These are phyloP conservation scores for Phyllopteryx taeniolatus DNA, from an alignment of 2,113 vertebrate genomes.

Conservation along the genomic window DNA sequence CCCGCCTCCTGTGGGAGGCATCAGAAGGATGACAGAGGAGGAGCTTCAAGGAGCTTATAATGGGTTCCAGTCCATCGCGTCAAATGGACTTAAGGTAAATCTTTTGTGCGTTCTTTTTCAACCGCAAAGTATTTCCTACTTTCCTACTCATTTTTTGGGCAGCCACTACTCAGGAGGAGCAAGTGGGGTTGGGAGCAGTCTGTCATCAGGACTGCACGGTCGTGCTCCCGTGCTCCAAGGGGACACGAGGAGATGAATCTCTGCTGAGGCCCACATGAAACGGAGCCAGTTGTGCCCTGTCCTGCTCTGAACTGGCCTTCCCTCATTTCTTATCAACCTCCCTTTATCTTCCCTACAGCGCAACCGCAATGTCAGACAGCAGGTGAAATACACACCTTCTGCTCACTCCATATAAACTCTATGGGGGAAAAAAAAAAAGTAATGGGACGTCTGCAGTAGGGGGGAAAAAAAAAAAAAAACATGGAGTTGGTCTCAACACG, in stretches of 20 bases:
- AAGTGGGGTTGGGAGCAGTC: slow-evolving; percentile 25
- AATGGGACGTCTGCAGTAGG: background rate
- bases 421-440: slow-evolving; percentile 6
- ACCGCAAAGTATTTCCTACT: background rate
- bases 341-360: slow-evolving; percentile 45
- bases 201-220: slow-evolving; percentile 37
- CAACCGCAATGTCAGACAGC: slow-evolving; percentile 53
- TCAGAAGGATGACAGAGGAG: slow-evolving; percentile 14
- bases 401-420: background rate
- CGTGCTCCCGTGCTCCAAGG: slow-evolving; percentile 28
- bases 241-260: slow-evolving; percentile 55
- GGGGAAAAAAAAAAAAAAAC: background rate
- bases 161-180: slow-evolving; percentile 15
- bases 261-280: slow-evolving; percentile 41
- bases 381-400: slow-evolving; percentile 41
- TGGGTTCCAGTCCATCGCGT: slow-evolving; percentile 9
- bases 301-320: slow-evolving; percentile 9
- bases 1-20: slow-evolving; percentile 20
- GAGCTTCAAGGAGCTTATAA: slow-evolving; percentile 1
- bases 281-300: slow-evolving; percentile 31
- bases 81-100: slow-evolving; percentile 1
- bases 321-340: slow-evolving; percentile 52
- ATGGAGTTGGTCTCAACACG: background rate
- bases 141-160: slow-evolving; percentile 11
- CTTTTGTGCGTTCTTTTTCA: slow-evolving; percentile 1